Evolutionary conservation across 2,797 vertebrate genomes (phyloP).

Genomic region (Parambassis ranga): DNA sequence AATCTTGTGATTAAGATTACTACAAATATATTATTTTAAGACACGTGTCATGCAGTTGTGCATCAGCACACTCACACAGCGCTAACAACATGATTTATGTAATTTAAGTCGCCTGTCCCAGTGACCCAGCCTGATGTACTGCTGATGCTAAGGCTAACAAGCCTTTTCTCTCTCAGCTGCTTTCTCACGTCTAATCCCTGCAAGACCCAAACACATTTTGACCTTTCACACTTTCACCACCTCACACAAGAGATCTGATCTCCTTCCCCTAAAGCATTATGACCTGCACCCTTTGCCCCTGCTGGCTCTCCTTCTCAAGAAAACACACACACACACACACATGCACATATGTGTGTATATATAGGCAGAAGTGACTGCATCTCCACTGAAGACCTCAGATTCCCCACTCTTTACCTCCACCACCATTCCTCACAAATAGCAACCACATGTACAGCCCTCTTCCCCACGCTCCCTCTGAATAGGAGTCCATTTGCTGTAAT

Average conservation of each 20-base stretch:
- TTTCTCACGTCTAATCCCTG: slow-evolving; percentile 28
- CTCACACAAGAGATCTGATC: slow-evolving; percentile 46
- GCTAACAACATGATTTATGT: slow-evolving; percentile 31
- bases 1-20: slow-evolving; percentile 16
- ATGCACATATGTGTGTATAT: slow-evolving; percentile 4
- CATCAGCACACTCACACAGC: slow-evolving; percentile 37
- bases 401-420: slow-evolving; percentile 75
- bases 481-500: slow-evolving; percentile 93
- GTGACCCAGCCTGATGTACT: slow-evolving; percentile 38
- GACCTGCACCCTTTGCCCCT: slow-evolving; percentile 62
- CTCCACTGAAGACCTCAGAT: slow-evolving; percentile 57
- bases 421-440: slow-evolving; percentile 91
- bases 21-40: slow-evolving; percentile 28
- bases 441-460: slow-evolving; percentile 90
- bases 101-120: slow-evolving; percentile 29
- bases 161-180: slow-evolving; percentile 4
- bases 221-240: slow-evolving; percentile 66
- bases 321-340: slow-evolving; percentile 13
- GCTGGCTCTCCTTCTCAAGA: slow-evolving; percentile 19
- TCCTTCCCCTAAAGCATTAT: slow-evolving; percentile 68
- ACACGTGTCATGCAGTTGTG: slow-evolving; percentile 10
- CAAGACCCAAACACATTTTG: slow-evolving; percentile 52
- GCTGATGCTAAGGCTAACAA: slow-evolving; percentile 21
- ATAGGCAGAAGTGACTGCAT: slow-evolving; percentile 45
- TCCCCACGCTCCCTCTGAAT: slow-evolving; percentile 75